Evolutionary conservation across 2,888 invertebrate genomes (phyloP).

Genomic region (Caenorhabditis virilis): DNA sequence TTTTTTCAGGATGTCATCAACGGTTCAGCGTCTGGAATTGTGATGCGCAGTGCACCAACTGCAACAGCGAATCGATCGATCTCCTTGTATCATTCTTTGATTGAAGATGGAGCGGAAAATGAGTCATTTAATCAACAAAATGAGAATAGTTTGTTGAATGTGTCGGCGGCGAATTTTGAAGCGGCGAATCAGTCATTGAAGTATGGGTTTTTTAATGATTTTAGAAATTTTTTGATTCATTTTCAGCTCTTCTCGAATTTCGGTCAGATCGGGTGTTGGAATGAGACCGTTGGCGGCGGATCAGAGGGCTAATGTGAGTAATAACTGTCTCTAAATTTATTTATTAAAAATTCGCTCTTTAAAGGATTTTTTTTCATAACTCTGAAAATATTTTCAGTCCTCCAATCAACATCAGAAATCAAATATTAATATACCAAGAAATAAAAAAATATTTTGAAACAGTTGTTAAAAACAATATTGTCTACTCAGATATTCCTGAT

Average conservation of each 20-base stretch:
- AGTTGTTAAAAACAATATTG: no score
- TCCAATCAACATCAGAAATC: no score
- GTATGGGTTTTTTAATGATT: neutral
- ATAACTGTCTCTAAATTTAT: no score
- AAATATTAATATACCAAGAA: no score
- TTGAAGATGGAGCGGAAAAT: constrained; percentile 7
- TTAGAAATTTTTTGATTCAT: no score
- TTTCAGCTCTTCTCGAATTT: constrained; percentile 44
- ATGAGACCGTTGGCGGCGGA: constrained; percentile 53
- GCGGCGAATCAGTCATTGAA: constrained; percentile 23
- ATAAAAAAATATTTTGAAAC: no score
- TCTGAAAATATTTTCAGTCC: no score
- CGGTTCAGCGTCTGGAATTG: constrained; percentile 34
- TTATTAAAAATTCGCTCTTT: no score
- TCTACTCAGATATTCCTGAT: no score
- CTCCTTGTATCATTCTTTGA: constrained; percentile 25
- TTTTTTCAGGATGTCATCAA: constrained; percentile 27
- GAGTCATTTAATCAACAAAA: constrained; percentile 14
- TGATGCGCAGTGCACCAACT: constrained; percentile 16
- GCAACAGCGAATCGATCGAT: constrained; percentile 19
- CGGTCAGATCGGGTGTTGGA: constrained; percentile 48
- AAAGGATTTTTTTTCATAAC: neutral
- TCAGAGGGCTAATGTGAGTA: constrained; percentile 27
- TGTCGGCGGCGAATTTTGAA: constrained; percentile 18
- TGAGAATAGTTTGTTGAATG: constrained; percentile 18